These are phyloP conservation scores for Leptoclinus maculatus DNA, from an alignment of 2,797 vertebrate genomes.

Conservation along the genomic window DNA sequence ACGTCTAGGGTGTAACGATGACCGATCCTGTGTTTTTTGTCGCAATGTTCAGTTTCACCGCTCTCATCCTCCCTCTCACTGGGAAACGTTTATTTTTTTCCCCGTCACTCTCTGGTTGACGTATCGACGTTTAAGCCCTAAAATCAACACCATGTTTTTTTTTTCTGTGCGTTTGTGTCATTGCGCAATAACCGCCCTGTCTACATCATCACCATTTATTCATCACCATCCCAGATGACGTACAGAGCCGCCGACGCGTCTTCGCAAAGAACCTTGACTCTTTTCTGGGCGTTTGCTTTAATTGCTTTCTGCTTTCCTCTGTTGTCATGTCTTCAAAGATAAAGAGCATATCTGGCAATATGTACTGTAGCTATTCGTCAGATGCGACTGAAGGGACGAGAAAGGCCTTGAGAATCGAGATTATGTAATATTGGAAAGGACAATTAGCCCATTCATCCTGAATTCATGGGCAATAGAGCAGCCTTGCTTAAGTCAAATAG, in stretches of 20 bases:
- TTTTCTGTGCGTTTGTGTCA: constrained; percentile 55
- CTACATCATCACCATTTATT: constrained; percentile 5
- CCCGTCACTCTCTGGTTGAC: constrained; percentile 53
- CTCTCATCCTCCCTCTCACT: not conserved
- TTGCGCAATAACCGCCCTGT: constrained; percentile 39
- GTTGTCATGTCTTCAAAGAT: not conserved
- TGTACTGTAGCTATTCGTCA: not conserved
- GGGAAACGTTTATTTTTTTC: constrained; percentile 21
- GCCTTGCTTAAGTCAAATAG: not conserved
- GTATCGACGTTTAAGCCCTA: constrained; percentile 46
- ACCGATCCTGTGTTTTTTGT: not conserved
- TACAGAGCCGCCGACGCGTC: not conserved
- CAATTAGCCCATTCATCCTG: not conserved
- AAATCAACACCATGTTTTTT: constrained; percentile 52
- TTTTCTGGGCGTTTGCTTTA: constrained; percentile 57
- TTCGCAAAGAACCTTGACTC: constrained; percentile 39
- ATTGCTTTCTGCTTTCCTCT: constrained; percentile 46
- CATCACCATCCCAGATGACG: constrained; percentile 21
- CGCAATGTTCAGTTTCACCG: not conserved
- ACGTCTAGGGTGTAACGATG: not conserved
- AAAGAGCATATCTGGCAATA: not conserved
- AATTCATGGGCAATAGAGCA: not conserved
- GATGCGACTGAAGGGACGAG: not conserved
- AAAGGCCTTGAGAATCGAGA: constrained; percentile 2
- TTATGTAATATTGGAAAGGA: not conserved